Base-by-base conservation (phyloP, 2,797 vertebrate species). In the Amphiprion clarkii region DNA sequence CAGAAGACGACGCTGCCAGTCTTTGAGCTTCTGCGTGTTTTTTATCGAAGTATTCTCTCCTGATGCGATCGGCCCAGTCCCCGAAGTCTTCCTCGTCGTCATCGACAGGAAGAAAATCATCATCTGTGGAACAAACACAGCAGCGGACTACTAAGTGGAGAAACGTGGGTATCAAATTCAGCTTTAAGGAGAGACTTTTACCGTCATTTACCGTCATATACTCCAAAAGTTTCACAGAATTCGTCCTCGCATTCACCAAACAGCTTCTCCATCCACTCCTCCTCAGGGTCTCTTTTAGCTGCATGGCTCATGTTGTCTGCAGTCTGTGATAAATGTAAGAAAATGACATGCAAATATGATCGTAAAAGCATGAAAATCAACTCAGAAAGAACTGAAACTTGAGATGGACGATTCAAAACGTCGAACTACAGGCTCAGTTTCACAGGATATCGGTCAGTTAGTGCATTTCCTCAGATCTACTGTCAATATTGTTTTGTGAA, bases 161-260 rank as follows among this genome's bases (percentile, higher is more conserved):
- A 51, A 29, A 21, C 1, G 21, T 33, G 1, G 1, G 21, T 17
- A 52, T 53, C 6, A 39, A 29, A 51, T 16, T 6, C 8, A 40
- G 27, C 1, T 27, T 16, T 13, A 56, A 58, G 60, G 21, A 39
- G 7, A 46, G 44, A 6, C n/a, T 4, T 51, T 33, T 16, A 16
- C 8, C 17, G 3, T 11, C 10, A 14, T 87, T 93, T 88, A 96
- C 96, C 95, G 53, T 96, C 95, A 51, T 95, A 96, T 13, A 91
- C 91, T 36, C 95, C 96, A 17, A 96, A 93, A 6, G 86, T 93
- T 78, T 96, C 95, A 64, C 59, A 94, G 87, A 95, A 96, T 73
- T 96, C 95, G 6, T 96, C 95, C 73, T 96, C 93, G 49, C 95
- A 96, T 90, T 96, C 96, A 10, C 83, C 95, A 46, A 95, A 94